These are phyloP conservation scores for Dendropsophus ebraccatus DNA, from an alignment of 2,113 vertebrate genomes.

Conservation along the genomic window DNA sequence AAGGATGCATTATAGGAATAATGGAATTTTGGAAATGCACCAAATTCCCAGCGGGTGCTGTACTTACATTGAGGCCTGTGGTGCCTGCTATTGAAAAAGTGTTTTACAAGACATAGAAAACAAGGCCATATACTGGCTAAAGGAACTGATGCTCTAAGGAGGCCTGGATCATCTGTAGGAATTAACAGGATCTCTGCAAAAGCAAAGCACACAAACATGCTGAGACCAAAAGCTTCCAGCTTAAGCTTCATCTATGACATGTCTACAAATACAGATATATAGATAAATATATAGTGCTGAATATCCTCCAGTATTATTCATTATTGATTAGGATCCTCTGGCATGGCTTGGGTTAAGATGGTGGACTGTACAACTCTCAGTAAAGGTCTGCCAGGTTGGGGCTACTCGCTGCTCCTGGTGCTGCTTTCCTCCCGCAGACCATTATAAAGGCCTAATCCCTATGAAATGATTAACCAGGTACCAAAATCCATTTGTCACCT, in stretches of 20 bases:
- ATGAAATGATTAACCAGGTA: conserved; percentile 97
- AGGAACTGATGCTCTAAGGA: background rate
- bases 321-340: conserved; percentile 60
- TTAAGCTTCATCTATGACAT: background rate
- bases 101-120: background rate
- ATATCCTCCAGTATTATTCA: background rate
- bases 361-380: conserved; percentile 76
- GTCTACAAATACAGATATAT: background rate
- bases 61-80: background rate
- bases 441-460: conserved; percentile 94
- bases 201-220: background rate
- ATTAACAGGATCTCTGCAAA: background rate
- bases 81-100: background rate
- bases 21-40: background rate
- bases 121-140: background rate
- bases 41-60: background rate
- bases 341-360: conserved; percentile 67
- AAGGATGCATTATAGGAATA: background rate
- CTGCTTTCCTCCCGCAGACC: conserved; percentile 79
- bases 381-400: conserved; percentile 63
- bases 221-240: background rate
- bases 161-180: background rate
- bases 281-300: background rate
- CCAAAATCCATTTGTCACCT: conserved; percentile 96
- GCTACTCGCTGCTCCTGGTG: conserved; percentile 67